phyloP scores from a whole-genome alignment of 2,888 invertebrate species.

The Calephelis perditalis region DNA sequence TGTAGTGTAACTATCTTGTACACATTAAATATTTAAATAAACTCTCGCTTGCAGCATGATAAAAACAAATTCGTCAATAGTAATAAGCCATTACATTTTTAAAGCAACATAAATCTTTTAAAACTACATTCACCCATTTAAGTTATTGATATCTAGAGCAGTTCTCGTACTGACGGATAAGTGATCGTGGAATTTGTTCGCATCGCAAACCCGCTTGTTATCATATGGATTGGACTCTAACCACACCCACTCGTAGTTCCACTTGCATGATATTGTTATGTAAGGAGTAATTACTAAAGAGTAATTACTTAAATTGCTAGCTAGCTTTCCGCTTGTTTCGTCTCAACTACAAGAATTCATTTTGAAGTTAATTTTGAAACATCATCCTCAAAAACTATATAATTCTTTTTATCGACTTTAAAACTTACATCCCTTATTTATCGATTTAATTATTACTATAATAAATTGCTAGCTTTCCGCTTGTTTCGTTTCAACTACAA shows the following conservation, averaged over 20 bases:
- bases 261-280: conserved; percentile 7
- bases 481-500: too few species aligned
- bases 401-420: too few species aligned
- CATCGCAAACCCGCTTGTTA: conserved; percentile 29
- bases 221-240: conserved; percentile 27
- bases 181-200: conserved; percentile 31
- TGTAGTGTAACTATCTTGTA: too few species aligned
- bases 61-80: conserved; percentile 22
- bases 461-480: background rate
- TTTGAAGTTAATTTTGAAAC: too few species aligned
- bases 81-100: conserved; percentile 2
- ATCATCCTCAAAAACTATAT: too few species aligned
- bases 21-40: too few species aligned
- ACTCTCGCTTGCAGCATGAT: conserved; percentile 25
- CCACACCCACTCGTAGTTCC: conserved; percentile 24
- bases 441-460: background rate
- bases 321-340: too few species aligned
- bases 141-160: conserved; percentile 29
- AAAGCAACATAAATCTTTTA: conserved; percentile 23
- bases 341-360: too few species aligned
- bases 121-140: conserved; percentile 31
- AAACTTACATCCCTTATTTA: too few species aligned
- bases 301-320: background rate
- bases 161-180: conserved; percentile 30
- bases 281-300: conserved; percentile 7